Evolutionary conservation across 2,888 invertebrate genomes (phyloP).

Genomic region (Drosophila multiciliata): DNA sequence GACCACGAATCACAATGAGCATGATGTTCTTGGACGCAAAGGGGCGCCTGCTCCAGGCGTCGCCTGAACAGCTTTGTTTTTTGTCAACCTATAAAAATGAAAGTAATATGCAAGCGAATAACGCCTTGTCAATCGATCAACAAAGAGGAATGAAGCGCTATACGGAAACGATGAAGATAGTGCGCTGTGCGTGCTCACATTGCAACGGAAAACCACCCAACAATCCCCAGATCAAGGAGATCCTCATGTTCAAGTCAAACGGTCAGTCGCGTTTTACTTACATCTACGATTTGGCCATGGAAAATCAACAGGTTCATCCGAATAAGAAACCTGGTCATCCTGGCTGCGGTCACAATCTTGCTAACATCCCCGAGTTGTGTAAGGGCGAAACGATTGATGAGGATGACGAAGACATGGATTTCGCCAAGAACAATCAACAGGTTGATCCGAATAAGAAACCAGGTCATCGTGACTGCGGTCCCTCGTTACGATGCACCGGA

Average conservation of each 20-base stretch:
- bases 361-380: too few relatives aligned
- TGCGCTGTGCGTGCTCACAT: slow-evolving; percentile 99
- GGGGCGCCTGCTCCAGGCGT: slow-evolving; percentile 96
- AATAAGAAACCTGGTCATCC: slow-evolving; percentile 90
- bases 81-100: slow-evolving; percentile 99
- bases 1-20: slow-evolving; percentile 51
- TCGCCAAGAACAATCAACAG: slow-evolving; percentile 90
- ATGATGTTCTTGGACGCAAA: slow-evolving; percentile 97
- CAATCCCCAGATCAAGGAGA: slow-evolving; percentile 87
- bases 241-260: slow-evolving; percentile 97
- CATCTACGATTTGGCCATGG: slow-evolving; percentile 89
- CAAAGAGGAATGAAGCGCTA: too few relatives aligned
- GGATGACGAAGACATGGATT: too few relatives aligned
- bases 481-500: slow-evolving; percentile 94
- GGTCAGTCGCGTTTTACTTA: slow-evolving; percentile 87
- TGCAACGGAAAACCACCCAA: slow-evolving; percentile 93
- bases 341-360: slow-evolving; percentile 98
- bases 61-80: slow-evolving; percentile 99
- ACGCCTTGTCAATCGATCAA: slow-evolving; percentile 72
- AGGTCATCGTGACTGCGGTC: slow-evolving; percentile 99
- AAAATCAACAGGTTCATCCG: slow-evolving; percentile 87
- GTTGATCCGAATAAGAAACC: slow-evolving; percentile 86
- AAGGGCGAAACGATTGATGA: too few relatives aligned
- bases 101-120: slow-evolving; percentile 86
- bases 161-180: slow-evolving; percentile 97